Conservation (phyloP, 1,140 invertebrate genomes). For the Drosophila santomea region DNA sequence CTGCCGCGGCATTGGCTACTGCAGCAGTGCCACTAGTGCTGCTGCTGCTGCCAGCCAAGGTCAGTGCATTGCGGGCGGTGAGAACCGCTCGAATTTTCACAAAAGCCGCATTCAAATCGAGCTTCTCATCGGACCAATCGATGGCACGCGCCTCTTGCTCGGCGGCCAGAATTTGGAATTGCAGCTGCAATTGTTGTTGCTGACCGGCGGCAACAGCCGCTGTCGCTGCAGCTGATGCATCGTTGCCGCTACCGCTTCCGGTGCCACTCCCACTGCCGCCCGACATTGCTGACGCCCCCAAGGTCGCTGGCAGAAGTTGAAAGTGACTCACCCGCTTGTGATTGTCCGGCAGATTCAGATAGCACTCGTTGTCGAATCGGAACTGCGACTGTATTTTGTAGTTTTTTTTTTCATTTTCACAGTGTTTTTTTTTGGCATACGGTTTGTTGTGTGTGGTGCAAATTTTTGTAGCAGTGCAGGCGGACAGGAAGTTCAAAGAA, state of each 20-base stretch:
- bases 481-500: slow-evolving; percentile 31
- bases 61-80: slow-evolving; percentile 72
- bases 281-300: slow-evolving; percentile 85
- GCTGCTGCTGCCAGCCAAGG: slow-evolving; percentile 41
- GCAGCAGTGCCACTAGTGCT: slow-evolving; percentile 4
- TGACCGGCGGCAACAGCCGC: slow-evolving; percentile 22
- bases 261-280: slow-evolving; percentile 73
- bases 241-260: slow-evolving; percentile 10
- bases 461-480: slow-evolving; percentile 35
- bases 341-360: slow-evolving; percentile 97
- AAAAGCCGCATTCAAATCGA: slow-evolving; percentile 78
- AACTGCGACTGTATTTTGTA: slow-evolving; percentile 94
- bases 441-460: slow-evolving; percentile 13
- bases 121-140: slow-evolving; percentile 75
- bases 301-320: slow-evolving; percentile 67
- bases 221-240: slow-evolving; percentile 18
- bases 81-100: slow-evolving; percentile 77
- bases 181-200: slow-evolving; percentile 71
- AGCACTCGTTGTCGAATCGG: slow-evolving; percentile 99
- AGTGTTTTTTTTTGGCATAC: slow-evolving; percentile 4
- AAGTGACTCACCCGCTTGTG: slow-evolving; percentile 95
- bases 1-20: slow-evolving; percentile 19
- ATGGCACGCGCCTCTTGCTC: slow-evolving; percentile 78
- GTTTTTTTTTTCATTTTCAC: slow-evolving; percentile 21
- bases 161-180: slow-evolving; percentile 72